Base-by-base conservation (phyloP, 2,888 invertebrate genomes). In the Strigamia crassipes region DNA sequence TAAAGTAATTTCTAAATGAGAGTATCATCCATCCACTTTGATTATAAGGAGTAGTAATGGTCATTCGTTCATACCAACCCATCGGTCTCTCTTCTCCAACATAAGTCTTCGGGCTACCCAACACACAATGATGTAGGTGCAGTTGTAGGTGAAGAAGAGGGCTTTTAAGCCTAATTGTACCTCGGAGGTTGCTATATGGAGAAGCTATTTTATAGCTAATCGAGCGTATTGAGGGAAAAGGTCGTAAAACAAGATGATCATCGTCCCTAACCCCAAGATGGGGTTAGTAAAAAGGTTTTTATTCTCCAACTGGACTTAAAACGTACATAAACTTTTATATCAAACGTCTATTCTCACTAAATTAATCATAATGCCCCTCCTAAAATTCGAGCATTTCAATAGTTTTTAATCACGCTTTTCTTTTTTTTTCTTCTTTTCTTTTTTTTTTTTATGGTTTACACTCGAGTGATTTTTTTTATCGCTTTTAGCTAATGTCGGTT, bases 191-290 rank as follows among this genome's bases (percentile, higher is more conserved):
- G 61, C 61, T 21, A 38, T 38, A 66, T 18, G 21, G 23, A 66
- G 61, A 23, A 66, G 61, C 61, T 66, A 66, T 66, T 66, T 66
- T 66, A 66, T 66, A 23, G 21, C 61, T 66, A 66, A 66, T 66
- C 61, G 61, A 66, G 61, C 61, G 61, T 66, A 66, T 66, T 66
- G 61, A 66, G 61, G 61, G 61, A 66, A 66, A 66, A 21, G 61
- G 61, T 66, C 61, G 61, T 66, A 66, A 66, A 66, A 66, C 61
- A 66, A 18, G 61, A 66, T 66, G 61, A 66, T 66, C 61, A 66
- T 66, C 61, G 61, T 66, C 61, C 61, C 61, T 66, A 66, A 66
- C 61, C 61, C 61, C 61, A 66, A 66, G 61, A 66, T 66, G 61
- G 12, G 6, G 61, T 66, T 66, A 66, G 46, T 46, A 66, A 23